Percentiles rank a stretch among this genome's conserved stretches.
These are phyloP conservation scores for Micronycteris hirsuta DNA, from an alignment of 2,113 vertebrate genomes.

Conservation along the genomic window DNA sequence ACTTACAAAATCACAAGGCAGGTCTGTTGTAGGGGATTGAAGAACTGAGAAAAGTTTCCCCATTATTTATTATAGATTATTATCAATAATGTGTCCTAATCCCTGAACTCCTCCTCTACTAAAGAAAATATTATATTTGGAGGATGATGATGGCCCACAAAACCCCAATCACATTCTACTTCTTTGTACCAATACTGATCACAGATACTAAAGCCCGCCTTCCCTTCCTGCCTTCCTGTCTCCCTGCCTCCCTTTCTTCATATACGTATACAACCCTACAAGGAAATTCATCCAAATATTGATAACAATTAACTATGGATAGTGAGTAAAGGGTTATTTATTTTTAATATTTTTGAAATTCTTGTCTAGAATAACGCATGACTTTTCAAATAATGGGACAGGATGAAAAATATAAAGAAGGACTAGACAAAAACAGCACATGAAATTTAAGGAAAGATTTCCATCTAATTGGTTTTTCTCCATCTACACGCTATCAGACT, in stretches of 20 bases:
- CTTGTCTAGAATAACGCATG: not conserved
- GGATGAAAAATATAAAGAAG: not conserved
- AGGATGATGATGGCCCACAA: not conserved
- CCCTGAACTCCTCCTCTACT: not conserved
- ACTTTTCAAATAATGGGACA: not conserved
- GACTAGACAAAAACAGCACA: not conserved
- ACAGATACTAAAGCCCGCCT: not conserved
- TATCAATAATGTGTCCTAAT: not conserved
- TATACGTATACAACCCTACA: not conserved
- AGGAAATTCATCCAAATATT: not conserved
- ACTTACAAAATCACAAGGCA: not conserved
- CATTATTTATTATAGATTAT: not conserved
- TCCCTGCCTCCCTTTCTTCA: not conserved
- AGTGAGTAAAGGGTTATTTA: not conserved
- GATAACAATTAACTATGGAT: not conserved
- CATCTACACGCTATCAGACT: not conserved
- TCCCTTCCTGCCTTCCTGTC: not conserved
- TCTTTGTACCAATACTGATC: not conserved
- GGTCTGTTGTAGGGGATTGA: not conserved
- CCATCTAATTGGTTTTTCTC: not conserved
- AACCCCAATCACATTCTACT: not conserved
- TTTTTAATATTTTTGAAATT: not conserved
- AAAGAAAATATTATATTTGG: not conserved
- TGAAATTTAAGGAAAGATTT: not conserved
- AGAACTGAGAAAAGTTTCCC: not conserved